Conservation (phyloP, 2,113 vertebrate species). For the Orthonyx spaldingii region DNA sequence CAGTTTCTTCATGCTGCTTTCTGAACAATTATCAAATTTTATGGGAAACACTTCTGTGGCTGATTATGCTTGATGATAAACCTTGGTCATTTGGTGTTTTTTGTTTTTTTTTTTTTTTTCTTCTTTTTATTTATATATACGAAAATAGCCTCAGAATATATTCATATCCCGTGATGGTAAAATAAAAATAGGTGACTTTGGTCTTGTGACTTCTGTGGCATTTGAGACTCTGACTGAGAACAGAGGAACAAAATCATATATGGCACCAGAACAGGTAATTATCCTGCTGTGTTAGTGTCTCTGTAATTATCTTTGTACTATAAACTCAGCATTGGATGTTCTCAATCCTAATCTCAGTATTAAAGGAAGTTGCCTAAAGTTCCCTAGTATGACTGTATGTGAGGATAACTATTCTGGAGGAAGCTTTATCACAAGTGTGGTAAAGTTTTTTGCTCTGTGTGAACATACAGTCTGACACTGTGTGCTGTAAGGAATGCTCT, state of each 20-base stretch:
- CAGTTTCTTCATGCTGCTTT: neutral
- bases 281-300: neutral
- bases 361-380: neutral
- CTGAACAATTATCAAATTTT: neutral
- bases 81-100: neutral
- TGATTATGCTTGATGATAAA: neutral
- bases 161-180: slow-evolving; percentile 70
- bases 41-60: neutral
- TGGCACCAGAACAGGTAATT: slow-evolving; percentile 77
- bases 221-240: slow-evolving; percentile 51
- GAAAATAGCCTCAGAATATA: slow-evolving; percentile 82
- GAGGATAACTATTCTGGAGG: neutral
- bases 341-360: neutral
- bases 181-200: slow-evolving; percentile 91
- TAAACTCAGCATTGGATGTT: neutral
- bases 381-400: neutral
- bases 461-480: neutral
- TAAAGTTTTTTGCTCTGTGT: neutral
- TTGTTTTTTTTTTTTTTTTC: neutral
- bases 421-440: neutral
- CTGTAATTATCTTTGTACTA: neutral
- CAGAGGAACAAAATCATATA: slow-evolving; percentile 54
- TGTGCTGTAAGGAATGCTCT: neutral
- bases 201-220: slow-evolving; percentile 74
- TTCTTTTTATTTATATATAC: neutral